A percentile compares a stretch with the other conserved stretches of the same genome.
phyloP scores from a whole-genome alignment of 2,888 invertebrate genomes.

The Tipula helvola region DNA sequence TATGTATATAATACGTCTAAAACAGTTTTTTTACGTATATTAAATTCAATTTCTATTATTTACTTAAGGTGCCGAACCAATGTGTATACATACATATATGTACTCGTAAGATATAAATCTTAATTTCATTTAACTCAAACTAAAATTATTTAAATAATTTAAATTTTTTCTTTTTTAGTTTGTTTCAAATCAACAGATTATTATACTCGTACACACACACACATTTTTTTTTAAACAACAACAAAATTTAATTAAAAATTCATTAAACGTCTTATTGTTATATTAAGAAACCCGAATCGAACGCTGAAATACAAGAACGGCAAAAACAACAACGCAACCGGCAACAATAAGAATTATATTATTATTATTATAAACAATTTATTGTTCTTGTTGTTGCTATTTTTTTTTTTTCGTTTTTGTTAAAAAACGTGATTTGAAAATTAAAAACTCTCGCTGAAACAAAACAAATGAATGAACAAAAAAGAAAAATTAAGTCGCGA shows the following conservation, averaged over 20 bases:
- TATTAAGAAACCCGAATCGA: not conserved
- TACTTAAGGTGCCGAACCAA: not conserved
- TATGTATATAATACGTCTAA: not conserved
- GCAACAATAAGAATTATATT: not conserved
- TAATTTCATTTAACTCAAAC: not conserved
- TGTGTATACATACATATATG: not conserved
- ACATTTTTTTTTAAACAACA: not conserved
- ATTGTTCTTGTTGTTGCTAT: not conserved
- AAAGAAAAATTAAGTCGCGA: not conserved
- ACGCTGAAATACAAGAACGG: not conserved
- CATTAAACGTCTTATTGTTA: not conserved
- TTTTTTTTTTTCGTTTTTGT: not conserved
- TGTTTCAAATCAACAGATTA: not conserved
- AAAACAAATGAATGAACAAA: not conserved
- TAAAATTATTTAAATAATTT: not conserved
- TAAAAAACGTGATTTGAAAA: not conserved
- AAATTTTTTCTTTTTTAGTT: not conserved
- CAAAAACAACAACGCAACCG: not conserved
- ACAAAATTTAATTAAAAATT: not conserved
- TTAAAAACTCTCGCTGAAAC: not conserved
- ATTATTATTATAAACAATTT: not conserved
- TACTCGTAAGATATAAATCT: not conserved
- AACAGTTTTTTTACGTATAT: not conserved
- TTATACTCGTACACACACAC: not conserved
- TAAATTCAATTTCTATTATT: not conserved